Evolutionary conservation across 2,797 vertebrate species (phyloP), one percentile per base, ranked within the genome.

Genomic region (Darevskia mixta): DNA sequence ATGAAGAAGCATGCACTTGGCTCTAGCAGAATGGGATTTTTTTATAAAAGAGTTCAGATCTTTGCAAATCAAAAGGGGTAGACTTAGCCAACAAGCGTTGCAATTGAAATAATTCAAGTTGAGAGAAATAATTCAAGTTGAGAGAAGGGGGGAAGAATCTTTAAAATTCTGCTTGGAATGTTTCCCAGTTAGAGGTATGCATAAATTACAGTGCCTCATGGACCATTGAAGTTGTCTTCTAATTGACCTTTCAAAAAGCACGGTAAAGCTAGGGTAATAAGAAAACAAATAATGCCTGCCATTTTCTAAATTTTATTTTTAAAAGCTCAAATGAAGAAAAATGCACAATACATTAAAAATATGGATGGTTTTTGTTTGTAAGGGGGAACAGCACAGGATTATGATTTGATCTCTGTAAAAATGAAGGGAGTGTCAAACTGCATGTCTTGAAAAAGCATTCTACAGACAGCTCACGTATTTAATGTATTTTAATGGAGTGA

Each of bases 161-260:
- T 90, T 81, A 85, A 66, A 81, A 91, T 77, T 10, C 8, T 41
- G 6, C 75, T 79, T 75, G 61, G 88, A 88, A 91, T 82, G 67
- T 71, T 83, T 3, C 49, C 29, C 61, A 79, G 55, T 89, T 94
- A 83, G 2, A 85, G 18, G 49, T 11, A 58, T 45, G 67, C 43
- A 64, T 86, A 35, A 25, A 11, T 80, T 89, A 35, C 29, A 79
- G 32, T 75, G 55, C 79, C 35, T 89, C 71, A 64, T 92, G 80
- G 76, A 90, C 89, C 93, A 95, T 92, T 80, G 79, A 91, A 94
- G 92, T 87, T 85, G 73, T 79, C 87, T 92, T 95, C 86, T 83
- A 43, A 25, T 49, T 90, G 90, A 94, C 85, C 81, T 94, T 85
- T 90, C 92, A 55, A 81, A 89, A 88, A 77, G 13, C 25, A 82